Percentiles rank a stretch among this genome's conserved stretches.
These are phyloP conservation scores for Eucera pruinosa DNA, from an alignment of 2,888 invertebrate genomes.

Conservation along the genomic window DNA sequence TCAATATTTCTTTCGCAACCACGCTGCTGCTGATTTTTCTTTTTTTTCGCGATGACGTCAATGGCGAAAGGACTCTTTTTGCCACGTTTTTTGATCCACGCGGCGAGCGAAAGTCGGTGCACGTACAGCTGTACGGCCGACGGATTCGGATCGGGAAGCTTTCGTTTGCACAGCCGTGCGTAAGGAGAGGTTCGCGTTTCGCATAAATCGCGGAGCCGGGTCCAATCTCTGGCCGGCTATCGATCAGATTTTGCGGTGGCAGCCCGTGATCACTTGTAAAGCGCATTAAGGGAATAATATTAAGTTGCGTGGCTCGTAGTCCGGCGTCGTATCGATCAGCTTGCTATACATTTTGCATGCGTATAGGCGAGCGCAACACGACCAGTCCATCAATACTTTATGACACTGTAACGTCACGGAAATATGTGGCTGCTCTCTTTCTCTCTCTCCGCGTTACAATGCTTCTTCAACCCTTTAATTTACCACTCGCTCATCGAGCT, in stretches of 20 bases:
- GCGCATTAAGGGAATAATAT: conserved; percentile 37
- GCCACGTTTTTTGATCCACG: too few species aligned
- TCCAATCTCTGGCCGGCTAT: conserved; percentile 21
- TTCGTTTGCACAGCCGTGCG: neutral
- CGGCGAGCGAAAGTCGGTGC: too few species aligned
- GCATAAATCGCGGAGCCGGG: conserved; percentile 19
- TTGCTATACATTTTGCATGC: conserved; percentile 6
- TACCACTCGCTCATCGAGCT: neutral
- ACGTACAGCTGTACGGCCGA: too few species aligned
- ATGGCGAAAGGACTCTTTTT: too few species aligned
- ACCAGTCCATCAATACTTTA: conserved; percentile 33
- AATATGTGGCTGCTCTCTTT: conserved; percentile 11
- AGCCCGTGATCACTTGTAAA: conserved; percentile 23
- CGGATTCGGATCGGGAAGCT: conserved; percentile 17
- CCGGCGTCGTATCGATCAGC: conserved; percentile 22
- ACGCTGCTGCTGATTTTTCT: too few species aligned
- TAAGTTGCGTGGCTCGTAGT: conserved; percentile 31
- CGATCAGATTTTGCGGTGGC: conserved; percentile 17
- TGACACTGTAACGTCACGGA: conserved; percentile 19
- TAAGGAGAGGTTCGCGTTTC: neutral
- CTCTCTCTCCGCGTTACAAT: too few species aligned
- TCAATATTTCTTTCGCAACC: too few species aligned
- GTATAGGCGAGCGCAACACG: conserved; percentile 8
- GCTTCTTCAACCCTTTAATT: conserved; percentile 1
- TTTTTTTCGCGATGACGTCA: too few species aligned